Evolutionary conservation across 1,140 invertebrate genomes (phyloP).

Genomic region (Penaeus chinensis): DNA sequence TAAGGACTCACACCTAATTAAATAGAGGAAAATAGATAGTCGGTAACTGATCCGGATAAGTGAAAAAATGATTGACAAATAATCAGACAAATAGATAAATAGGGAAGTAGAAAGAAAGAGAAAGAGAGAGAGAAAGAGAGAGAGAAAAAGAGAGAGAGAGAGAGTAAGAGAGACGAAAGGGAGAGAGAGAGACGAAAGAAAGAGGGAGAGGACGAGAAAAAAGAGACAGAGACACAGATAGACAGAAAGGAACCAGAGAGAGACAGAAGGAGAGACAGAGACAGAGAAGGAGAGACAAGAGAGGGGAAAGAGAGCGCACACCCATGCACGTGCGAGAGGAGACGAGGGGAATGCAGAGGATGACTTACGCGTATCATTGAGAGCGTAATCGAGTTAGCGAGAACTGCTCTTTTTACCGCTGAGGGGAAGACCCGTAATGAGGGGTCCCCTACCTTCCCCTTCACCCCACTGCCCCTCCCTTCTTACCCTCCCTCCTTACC

Average conservation of each 20-base stretch:
- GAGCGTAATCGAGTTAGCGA: too few species aligned
- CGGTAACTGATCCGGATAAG: not conserved
- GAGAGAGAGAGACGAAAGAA: not conserved
- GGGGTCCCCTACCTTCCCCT: not conserved
- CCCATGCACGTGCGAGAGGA: not conserved
- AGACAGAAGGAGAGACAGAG: not conserved
- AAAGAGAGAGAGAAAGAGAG: not conserved
- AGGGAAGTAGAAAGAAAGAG: not conserved
- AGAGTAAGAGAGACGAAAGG: not conserved
- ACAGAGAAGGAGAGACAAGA: not conserved
- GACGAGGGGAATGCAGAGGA: constrained; percentile 4
- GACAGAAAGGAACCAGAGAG: not conserved
- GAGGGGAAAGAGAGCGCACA: not conserved
- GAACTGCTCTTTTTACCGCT: not conserved
- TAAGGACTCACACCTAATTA: not conserved
- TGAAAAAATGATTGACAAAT: not conserved
- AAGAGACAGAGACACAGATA: not conserved
- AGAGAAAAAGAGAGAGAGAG: not conserved
- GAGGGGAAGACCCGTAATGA: not conserved
- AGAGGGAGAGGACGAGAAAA: not conserved
- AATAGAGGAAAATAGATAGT: too few species aligned
- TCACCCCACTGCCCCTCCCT: not conserved
- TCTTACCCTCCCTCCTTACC: too few species aligned
- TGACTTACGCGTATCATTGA: too few species aligned
- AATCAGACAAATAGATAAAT: not conserved